phyloP scores from a whole-genome alignment of 2,797 vertebrate species.

The Eptatretus atami region DNA sequence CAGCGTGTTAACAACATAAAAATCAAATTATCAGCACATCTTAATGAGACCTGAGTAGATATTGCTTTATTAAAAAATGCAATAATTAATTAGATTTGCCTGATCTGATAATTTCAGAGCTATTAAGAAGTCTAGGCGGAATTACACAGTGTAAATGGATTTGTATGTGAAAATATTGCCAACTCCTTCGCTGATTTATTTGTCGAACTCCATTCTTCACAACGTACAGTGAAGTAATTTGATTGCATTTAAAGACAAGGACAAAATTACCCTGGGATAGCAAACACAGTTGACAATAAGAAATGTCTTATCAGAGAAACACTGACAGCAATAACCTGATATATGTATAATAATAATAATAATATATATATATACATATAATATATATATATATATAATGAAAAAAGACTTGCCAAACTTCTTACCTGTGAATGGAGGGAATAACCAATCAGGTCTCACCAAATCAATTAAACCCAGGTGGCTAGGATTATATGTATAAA shows the following conservation, averaged over 20 bases:
- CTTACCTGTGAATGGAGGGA: too few species aligned
- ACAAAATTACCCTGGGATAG: not conserved
- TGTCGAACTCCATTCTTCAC: not conserved
- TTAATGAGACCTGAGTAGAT: constrained; percentile 5
- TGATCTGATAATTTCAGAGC: constrained; percentile 5
- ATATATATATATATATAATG: too few species aligned
- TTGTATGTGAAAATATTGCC: not conserved
- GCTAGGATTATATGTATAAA: too few species aligned
- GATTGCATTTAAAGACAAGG: not conserved
- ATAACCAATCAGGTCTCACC: too few species aligned
- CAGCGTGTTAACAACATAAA: not conserved
- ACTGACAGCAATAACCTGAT: too few species aligned
- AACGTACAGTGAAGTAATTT: constrained; percentile 1
- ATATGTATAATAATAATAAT: too few species aligned
- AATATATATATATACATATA: too few species aligned
- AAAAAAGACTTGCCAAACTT: too few species aligned
- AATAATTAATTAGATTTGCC: constrained; percentile 6
- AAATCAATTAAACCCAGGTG: too few species aligned
- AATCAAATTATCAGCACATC: constrained; percentile 5
- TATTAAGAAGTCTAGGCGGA: constrained; percentile 1
- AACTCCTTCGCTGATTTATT: constrained; percentile 4
- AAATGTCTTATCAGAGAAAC: too few species aligned
- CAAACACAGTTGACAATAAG: too few species aligned
- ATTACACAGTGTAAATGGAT: constrained; percentile 4
- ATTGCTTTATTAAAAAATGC: constrained; percentile 6